phyloP scores from a whole-genome alignment of 2,797 vertebrate genomes.

The Enoplosus armatus region DNA sequence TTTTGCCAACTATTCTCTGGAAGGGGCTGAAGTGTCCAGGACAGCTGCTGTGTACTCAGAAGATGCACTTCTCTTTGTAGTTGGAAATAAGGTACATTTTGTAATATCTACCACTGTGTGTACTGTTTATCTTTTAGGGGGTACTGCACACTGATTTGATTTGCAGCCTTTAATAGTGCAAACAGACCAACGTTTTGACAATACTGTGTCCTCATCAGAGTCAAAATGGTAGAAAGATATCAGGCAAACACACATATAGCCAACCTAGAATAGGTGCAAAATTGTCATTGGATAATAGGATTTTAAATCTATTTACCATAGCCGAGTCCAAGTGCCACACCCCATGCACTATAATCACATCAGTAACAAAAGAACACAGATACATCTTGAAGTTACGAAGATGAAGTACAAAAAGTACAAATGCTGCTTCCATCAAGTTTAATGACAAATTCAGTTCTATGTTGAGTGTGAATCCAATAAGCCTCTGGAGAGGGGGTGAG shows the following conservation, averaged over 20 bases:
- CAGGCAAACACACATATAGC: background rate
- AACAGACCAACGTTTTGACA: background rate
- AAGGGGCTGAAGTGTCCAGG: constrained; percentile 78
- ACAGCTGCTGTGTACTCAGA: constrained; percentile 80
- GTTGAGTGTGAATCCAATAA: background rate
- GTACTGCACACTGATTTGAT: background rate
- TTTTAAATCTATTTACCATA: background rate
- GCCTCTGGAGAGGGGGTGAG: background rate
- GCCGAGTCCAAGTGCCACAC: background rate
- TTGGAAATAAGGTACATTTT: constrained; percentile 89
- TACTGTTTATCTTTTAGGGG: background rate
- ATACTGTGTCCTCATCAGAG: background rate
- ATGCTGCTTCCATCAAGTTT: background rate
- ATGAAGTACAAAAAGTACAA: background rate
- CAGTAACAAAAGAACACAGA: background rate
- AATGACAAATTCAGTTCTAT: background rate
- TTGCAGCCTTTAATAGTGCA: background rate
- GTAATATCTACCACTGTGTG: background rate
- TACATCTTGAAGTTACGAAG: background rate
- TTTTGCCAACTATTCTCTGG: constrained; percentile 94
- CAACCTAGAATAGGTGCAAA: background rate
- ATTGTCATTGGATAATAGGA: background rate
- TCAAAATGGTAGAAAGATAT: background rate
- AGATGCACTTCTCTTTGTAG: constrained; percentile 87
- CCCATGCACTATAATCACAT: background rate